These are phyloP conservation scores for Hipparchia semele DNA, from an alignment of 2,888 invertebrate genomes.

Conservation along the genomic window DNA sequence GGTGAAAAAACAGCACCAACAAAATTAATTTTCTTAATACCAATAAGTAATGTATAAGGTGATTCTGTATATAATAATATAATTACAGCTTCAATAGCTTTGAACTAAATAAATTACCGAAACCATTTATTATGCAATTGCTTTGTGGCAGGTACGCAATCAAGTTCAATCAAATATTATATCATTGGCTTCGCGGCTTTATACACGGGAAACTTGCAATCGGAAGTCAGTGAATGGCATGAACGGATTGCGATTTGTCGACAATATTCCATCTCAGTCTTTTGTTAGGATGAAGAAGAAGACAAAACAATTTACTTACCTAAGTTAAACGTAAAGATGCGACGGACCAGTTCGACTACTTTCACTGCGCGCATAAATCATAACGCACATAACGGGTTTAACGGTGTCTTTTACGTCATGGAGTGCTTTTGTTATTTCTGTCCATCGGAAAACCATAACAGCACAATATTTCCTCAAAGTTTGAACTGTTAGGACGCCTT, in stretches of 20 bases:
- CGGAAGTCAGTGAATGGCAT: conserved; percentile 35
- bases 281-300: conserved; percentile 30
- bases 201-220: conserved; percentile 27
- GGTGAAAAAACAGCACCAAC: too few species aligned
- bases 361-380: conserved; percentile 59
- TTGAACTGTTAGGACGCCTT: too few species aligned
- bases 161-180: conserved; percentile 36
- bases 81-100: not conserved
- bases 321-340: conserved; percentile 35
- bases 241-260: conserved; percentile 25
- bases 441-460: conserved; percentile 6
- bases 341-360: conserved; percentile 49
- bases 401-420: conserved; percentile 41
- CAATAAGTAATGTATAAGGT: too few species aligned
- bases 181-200: conserved; percentile 29
- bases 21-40: too few species aligned
- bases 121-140: conserved; percentile 18
- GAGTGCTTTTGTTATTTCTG: conserved; percentile 15
- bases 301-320: conserved; percentile 29
- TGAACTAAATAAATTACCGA: conserved; percentile 5
- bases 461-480: not conserved
- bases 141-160: conserved; percentile 23
- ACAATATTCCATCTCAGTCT: conserved; percentile 32
- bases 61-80: not conserved
- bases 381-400: conserved; percentile 50